Conservation (phyloP, 2,113 vertebrate species). For the Platanista minor region DNA sequence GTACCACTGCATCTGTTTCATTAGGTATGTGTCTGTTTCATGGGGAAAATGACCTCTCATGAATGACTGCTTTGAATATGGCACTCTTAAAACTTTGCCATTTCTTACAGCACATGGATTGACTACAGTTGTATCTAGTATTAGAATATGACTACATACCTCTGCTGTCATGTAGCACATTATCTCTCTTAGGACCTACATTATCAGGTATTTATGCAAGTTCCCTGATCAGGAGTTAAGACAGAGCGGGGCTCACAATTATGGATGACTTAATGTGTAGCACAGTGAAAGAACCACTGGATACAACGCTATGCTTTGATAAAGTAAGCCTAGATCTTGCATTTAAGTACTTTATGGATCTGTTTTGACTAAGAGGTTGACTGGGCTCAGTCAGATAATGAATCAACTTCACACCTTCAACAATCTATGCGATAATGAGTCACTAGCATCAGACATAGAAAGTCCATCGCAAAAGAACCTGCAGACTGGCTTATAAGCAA, state of each 20-base stretch:
- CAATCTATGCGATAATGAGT: constrained; percentile 97
- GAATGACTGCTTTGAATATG: constrained; percentile 96
- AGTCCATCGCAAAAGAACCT: constrained; percentile 98
- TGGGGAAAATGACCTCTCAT: constrained; percentile 94
- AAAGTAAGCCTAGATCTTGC: constrained; percentile 97
- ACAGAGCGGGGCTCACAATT: constrained; percentile 92
- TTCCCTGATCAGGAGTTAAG: constrained; percentile 96
- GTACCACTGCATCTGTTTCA: constrained; percentile 95
- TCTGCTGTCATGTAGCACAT: constrained; percentile 98
- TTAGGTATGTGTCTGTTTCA: constrained; percentile 94
- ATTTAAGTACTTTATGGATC: constrained; percentile 97
- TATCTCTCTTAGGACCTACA: constrained; percentile 94
- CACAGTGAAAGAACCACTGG: constrained; percentile 96
- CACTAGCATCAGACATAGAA: constrained; percentile 96
- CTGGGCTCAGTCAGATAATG: constrained; percentile 96
- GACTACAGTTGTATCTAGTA: constrained; percentile 96
- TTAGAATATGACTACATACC: constrained; percentile 97
- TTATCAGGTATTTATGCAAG: constrained; percentile 96
- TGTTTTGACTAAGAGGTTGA: constrained; percentile 95
- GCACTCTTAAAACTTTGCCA: constrained; percentile 91
- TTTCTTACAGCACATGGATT: constrained; percentile 95
- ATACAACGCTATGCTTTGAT: constrained; percentile 94
- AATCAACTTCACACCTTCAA: constrained; percentile 98
- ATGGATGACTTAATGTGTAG: constrained; percentile 98
- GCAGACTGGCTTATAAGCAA: constrained; percentile 99